Base-by-base conservation (phyloP, 2,888 invertebrate genomes). In the Sesia bembeciformis region DNA sequence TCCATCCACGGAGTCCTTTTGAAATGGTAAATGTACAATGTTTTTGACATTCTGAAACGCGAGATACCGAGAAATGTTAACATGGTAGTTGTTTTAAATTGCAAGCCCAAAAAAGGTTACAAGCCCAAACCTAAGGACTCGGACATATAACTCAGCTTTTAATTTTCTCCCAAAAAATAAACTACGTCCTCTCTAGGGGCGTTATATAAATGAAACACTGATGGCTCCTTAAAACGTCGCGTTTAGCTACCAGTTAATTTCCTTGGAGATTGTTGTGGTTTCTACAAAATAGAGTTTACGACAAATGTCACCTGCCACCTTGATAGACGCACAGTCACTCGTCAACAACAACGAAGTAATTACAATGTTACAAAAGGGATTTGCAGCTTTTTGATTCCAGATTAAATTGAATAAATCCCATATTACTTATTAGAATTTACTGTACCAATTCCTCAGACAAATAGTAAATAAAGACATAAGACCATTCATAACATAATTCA, bases 171-270 rank as follows among this genome's bases (percentile, higher is more conserved):
- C 60, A 57, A 63, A 68, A 69, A 72, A 70, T 68, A 69, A 68
- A 42, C 42, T 42, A 42, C 5, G 42, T 7, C 42, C 42, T 5
- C 42, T 7, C 42, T 6, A 6, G 42, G 42, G 42, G 7, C 7
- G 42, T 42, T 6, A 42, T 6, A 42, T 71, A 74, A 75, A 75
- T 76, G 68, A 71, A 76, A 68, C 70, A 67, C 68, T 71, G 69
- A 75, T 70, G 71, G 65, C 65, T 69, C 62, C 64, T 70, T 67
- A 74, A 77, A 73, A 74, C 69, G 63, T 66, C 62, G 63, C 68
- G 67, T 66, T 66, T 42, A 7, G 68, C 68, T 65, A 68, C 70
- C 69, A 63, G 67, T 72, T 76, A 74, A 76, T 78, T 78, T 77
- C 74, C 77, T 75, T 59, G 57, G 74, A 76, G 75, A 73, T 71